Evolutionary conservation across 2,797 vertebrate genomes (phyloP).

Genomic region (Carduelis carduelis): DNA sequence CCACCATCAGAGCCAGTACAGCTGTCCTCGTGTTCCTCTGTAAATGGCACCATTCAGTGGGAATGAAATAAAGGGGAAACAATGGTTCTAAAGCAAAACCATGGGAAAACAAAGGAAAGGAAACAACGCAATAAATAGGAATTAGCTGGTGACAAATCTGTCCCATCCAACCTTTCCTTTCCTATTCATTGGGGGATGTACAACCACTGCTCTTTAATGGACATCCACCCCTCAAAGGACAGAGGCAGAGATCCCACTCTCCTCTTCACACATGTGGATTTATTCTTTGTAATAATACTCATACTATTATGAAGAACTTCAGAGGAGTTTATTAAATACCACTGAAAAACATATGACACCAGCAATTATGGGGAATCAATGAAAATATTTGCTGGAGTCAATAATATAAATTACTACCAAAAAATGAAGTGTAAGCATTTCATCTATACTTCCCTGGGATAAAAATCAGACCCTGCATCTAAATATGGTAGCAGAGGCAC

Average conservation of each 20-base stretch:
- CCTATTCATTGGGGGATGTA: neutral
- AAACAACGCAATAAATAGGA: neutral
- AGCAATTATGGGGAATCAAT: slow-evolving; percentile 29
- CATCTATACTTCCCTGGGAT: neutral
- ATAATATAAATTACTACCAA: slow-evolving; percentile 3
- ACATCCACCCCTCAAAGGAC: neutral
- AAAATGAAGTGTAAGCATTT: neutral
- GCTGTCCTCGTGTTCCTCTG: neutral
- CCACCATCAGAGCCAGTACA: neutral
- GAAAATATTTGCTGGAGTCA: slow-evolving; percentile 10
- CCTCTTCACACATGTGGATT: neutral
- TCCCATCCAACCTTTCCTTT: neutral
- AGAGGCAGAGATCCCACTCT: neutral
- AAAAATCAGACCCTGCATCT: neutral
- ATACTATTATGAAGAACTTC: neutral
- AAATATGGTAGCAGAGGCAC: neutral
- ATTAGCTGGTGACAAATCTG: neutral
- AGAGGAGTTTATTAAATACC: neutral
- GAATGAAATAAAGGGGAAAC: neutral
- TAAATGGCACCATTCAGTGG: neutral
- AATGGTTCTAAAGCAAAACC: neutral
- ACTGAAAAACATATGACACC: neutral
- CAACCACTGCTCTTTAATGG: neutral
- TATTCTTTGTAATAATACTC: neutral
- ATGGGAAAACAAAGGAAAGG: neutral